Percentiles rank a stretch among this genome's conserved stretches.
phyloP scores from a whole-genome alignment of 2,113 vertebrate species.

The Alaudala cheleensis region DNA sequence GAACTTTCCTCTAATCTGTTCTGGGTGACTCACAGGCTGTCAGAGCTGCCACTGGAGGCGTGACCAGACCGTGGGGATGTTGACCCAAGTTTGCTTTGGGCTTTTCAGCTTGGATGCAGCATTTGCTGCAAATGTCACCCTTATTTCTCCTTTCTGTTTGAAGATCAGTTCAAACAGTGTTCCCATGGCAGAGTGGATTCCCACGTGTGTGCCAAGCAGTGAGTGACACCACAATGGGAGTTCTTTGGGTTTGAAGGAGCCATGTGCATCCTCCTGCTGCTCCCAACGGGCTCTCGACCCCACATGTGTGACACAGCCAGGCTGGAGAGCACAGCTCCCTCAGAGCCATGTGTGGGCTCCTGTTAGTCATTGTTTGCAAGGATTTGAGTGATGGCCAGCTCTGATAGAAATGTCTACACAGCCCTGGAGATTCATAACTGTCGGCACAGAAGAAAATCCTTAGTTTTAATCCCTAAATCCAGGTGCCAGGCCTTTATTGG shows the following conservation, averaged over 20 bases:
- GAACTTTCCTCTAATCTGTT: conserved; percentile 46
- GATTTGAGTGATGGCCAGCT: conserved; percentile 37
- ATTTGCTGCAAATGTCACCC: background rate
- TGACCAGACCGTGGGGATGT: background rate
- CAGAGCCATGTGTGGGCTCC: conserved; percentile 30
- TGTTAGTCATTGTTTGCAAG: conserved; percentile 40
- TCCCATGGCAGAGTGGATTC: background rate
- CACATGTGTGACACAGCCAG: background rate
- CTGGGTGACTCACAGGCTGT: background rate
- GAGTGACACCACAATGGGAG: background rate
- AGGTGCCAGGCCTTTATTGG: background rate
- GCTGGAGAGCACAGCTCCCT: background rate
- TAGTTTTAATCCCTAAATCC: background rate
- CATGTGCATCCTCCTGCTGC: background rate
- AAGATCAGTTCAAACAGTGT: background rate
- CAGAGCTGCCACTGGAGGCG: background rate
- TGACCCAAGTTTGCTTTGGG: background rate
- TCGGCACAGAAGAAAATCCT: conserved; percentile 19
- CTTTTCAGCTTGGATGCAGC: background rate
- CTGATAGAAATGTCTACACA: conserved; percentile 1
- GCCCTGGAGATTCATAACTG: conserved; percentile 19
- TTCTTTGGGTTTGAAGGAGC: background rate
- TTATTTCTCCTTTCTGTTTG: background rate
- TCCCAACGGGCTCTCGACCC: accelerated
- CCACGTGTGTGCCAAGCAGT: accelerated